phyloP scores from a whole-genome alignment of 2,797 vertebrate genomes.

The Cuculus canorus region DNA sequence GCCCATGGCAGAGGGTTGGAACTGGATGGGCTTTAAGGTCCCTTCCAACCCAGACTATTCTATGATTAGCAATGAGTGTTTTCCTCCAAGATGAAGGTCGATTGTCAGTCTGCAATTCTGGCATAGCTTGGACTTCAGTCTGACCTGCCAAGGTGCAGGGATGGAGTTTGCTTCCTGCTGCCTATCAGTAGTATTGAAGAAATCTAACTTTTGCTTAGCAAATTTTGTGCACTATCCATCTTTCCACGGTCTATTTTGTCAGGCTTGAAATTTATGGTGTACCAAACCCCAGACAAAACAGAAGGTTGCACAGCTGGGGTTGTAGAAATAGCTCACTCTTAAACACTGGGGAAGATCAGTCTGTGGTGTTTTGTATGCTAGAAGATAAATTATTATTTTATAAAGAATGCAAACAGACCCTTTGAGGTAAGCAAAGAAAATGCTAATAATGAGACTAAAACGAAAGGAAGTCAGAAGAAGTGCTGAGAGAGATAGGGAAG shows the following conservation, averaged over 20 bases:
- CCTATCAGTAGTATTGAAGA: not conserved
- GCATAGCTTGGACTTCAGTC: not conserved
- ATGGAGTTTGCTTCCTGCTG: not conserved
- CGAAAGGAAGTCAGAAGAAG: not conserved
- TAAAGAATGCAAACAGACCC: not conserved
- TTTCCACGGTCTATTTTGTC: not conserved
- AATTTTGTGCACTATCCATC: not conserved
- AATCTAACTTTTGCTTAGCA: not conserved
- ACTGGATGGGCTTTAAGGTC: too few relatives aligned
- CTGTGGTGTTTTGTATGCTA: not conserved
- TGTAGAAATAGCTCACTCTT: not conserved
- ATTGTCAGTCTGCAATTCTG: not conserved
- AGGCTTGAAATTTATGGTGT: not conserved
- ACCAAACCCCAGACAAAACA: not conserved
- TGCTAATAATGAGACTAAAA: not conserved
- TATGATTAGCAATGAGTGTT: not conserved
- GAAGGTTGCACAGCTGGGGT: not conserved
- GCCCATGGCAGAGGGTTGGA: too few relatives aligned
- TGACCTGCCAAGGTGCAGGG: not conserved
- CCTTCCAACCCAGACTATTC: too few relatives aligned
- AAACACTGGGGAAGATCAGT: not conserved
- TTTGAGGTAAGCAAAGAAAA: not conserved
- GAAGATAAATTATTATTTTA: not conserved
- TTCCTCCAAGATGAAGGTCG: not conserved
- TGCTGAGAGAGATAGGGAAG: slow-evolving; percentile 34